Percentiles rank a stretch among this genome's conserved stretches.
These are phyloP conservation scores for Drosophila sproati DNA, from an alignment of 1,140 invertebrate species.

Conservation along the genomic window DNA sequence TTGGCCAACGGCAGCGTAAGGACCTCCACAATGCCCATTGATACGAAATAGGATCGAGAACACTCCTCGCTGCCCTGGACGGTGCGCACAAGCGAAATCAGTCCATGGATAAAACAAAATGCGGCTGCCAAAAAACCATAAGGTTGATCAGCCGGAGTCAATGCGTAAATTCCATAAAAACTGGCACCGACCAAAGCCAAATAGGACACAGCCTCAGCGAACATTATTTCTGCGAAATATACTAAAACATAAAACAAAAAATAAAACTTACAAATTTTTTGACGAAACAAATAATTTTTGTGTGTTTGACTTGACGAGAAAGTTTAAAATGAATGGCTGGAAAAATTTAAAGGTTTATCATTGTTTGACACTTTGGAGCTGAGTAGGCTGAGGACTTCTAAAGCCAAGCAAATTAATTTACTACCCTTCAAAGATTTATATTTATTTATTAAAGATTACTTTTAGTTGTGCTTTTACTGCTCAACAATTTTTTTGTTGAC, in stretches of 20 bases:
- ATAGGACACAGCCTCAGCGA: constrained; percentile 9
- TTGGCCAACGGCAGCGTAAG: constrained; percentile 57
- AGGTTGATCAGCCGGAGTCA: constrained; percentile 41
- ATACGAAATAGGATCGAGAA: constrained; percentile 30
- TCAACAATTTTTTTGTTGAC: not conserved
- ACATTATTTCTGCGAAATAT: not conserved
- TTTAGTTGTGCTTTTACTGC: not conserved
- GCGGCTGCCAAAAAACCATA: constrained; percentile 64
- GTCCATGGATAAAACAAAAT: constrained; percentile 60
- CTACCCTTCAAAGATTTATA: too few relatives aligned
- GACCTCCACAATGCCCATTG: constrained; percentile 43
- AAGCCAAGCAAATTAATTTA: too few relatives aligned
- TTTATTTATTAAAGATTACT: not conserved
- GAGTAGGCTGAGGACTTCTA: too few relatives aligned
- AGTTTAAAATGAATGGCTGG: not conserved
- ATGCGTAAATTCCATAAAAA: constrained; percentile 37
- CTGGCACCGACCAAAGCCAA: constrained; percentile 46
- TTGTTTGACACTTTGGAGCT: too few relatives aligned
- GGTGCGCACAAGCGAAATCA: constrained; percentile 41
- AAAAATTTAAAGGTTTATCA: not conserved
- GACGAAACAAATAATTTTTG: not conserved
- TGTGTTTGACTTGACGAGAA: constrained; percentile 2
- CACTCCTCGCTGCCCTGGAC: constrained; percentile 21
- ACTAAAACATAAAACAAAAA: not conserved
- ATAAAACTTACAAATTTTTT: not conserved